These are phyloP conservation scores for Thumatha senex DNA, from an alignment of 2,888 invertebrate genomes.

Conservation along the genomic window DNA sequence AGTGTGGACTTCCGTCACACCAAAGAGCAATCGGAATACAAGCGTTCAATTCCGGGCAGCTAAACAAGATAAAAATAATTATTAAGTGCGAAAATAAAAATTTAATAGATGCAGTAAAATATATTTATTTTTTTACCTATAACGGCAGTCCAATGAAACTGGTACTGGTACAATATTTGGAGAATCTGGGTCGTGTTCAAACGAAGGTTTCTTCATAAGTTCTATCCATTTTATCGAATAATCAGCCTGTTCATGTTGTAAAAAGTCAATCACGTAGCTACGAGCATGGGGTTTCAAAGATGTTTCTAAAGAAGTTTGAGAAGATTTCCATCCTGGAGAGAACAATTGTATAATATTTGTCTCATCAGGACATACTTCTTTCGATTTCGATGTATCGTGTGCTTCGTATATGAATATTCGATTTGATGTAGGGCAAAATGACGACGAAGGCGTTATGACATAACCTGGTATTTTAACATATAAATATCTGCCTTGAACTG, in stretches of 20 bases:
- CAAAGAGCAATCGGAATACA: slow-evolving; percentile 90
- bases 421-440: slow-evolving; percentile 87
- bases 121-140: slow-evolving; percentile 76
- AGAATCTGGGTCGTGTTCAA: slow-evolving; percentile 77
- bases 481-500: slow-evolving; percentile 85
- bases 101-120: background rate
- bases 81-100: background rate
- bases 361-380: slow-evolving; percentile 87
- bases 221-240: slow-evolving; percentile 92
- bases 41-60: slow-evolving; percentile 91
- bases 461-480: slow-evolving; percentile 88
- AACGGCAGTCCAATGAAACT: slow-evolving; percentile 85
- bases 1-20: slow-evolving; percentile 91
- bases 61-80: slow-evolving; percentile 52
- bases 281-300: slow-evolving; percentile 83
- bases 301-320: slow-evolving; percentile 70
- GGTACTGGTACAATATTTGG: slow-evolving; percentile 73
- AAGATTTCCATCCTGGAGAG: slow-evolving; percentile 87
- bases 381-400: slow-evolving; percentile 84
- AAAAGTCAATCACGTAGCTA: slow-evolving; percentile 89
- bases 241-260: slow-evolving; percentile 88
- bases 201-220: slow-evolving; percentile 86
- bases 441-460: slow-evolving; percentile 75
- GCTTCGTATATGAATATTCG: slow-evolving; percentile 89
- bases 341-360: slow-evolving; percentile 85